Evolutionary conservation across 1,140 invertebrate species (phyloP), one percentile per base, ranked within the genome.

Genomic region (Luehdorfia chinensis): DNA sequence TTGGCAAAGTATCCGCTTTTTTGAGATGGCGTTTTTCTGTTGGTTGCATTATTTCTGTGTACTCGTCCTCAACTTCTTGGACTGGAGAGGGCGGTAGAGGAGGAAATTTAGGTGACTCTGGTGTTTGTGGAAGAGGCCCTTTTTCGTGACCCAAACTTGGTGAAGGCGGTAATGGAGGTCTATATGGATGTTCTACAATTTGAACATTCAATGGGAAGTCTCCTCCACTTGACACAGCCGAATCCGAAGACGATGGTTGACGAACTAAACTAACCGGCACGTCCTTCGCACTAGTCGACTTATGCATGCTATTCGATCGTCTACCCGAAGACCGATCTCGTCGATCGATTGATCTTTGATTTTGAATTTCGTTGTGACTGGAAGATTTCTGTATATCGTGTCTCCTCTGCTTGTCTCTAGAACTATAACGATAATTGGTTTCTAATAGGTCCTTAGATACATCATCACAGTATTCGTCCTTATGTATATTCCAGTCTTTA

Each of bases 11-110:
- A 34, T 90, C 89, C 12, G 87, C 81, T 75, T 87, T 87, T 52
- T 83, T 88, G 3, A 64, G 50, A 36, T 85, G 76, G 9, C 81
- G 67, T 59, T 85, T 87, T 36, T 87, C 87, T 46, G 85, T 75
- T 4, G 87, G 86, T 37, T 89, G 87, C 47, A 90, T 86, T 33
- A 93, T 89, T 79, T 93, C 92, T 6, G 91, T 91, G 58, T 92
- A 92, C 51, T 93, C 92, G 56, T 93, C 92, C 57, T 92, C 91
- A 37, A 92, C 92, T 71, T 94, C 93, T 69, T 93, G 92, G 0
- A 94, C 92, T 1, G 93, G 93, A 0, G 92, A 93, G 1, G 93
- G 92, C 4, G 94, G 94, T 25, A 95, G 75, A 16, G 94, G 93
- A n/a, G 93, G 93, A 53, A 94, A 94, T 50, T 93, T 93, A 23